Conservation (phyloP, 2,113 vertebrate species). For the Leptocoma aspasia region DNA sequence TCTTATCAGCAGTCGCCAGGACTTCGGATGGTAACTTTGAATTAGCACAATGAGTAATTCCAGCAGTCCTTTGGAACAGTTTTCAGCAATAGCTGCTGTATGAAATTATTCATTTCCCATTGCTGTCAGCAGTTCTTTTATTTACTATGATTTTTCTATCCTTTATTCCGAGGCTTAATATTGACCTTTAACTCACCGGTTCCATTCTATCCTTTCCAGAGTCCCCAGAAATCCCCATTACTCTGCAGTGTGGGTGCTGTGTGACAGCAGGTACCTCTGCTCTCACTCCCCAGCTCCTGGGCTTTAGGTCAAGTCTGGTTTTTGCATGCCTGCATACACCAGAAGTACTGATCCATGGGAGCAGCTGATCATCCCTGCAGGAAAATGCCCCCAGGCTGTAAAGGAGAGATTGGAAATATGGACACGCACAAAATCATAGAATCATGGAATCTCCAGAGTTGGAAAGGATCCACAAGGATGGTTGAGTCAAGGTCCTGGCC, state of each 20-base stretch:
- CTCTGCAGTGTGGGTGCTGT: background rate
- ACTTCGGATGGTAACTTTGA: background rate
- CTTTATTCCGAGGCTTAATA: conserved; percentile 7
- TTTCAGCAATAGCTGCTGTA: background rate
- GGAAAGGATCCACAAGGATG: background rate
- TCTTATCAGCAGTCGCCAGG: conserved; percentile 27
- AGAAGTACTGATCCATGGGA: background rate
- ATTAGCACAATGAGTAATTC: conserved; percentile 19
- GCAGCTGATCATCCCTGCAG: background rate
- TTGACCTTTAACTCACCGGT: background rate
- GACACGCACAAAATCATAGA: background rate
- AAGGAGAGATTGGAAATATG: accelerated
- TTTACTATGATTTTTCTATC: background rate
- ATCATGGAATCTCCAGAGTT: background rate
- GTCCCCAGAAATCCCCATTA: background rate
- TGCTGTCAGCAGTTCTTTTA: conserved; percentile 37
- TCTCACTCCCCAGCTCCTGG: background rate
- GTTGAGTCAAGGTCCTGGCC: background rate
- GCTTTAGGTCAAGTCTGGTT: background rate
- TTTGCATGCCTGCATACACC: background rate
- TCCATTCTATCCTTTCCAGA: background rate
- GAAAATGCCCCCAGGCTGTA: background rate
- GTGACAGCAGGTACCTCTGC: background rate
- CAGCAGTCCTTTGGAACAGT: background rate
- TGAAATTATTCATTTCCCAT: background rate